Evolutionary conservation across 1,140 invertebrate species (phyloP).

Genomic region (Drosophila elegans): DNA sequence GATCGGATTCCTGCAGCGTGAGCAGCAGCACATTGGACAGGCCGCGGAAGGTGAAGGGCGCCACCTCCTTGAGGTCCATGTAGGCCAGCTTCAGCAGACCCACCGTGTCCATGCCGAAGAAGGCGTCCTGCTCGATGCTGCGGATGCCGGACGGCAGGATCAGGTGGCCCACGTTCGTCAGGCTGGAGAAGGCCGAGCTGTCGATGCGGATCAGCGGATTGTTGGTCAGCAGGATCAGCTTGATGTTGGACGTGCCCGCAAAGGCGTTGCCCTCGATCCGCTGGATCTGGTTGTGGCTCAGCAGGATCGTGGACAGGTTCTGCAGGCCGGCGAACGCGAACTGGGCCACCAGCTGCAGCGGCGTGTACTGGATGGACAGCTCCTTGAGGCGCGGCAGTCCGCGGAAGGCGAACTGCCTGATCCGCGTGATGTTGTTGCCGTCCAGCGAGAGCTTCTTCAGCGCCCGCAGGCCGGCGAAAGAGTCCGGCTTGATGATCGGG

Average conservation of each 20-base stretch:
- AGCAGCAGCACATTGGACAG: slow-evolving; percentile 90
- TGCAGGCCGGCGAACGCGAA: slow-evolving; percentile 93
- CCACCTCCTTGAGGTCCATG: slow-evolving; percentile 91
- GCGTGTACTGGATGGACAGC: slow-evolving; percentile 92
- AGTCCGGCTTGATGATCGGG: slow-evolving; percentile 90
- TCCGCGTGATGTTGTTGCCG: slow-evolving; percentile 91
- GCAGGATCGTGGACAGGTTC: slow-evolving; percentile 90
- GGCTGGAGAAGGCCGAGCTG: slow-evolving; percentile 91
- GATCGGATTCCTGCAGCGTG: slow-evolving; percentile 91
- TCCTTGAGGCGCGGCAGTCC: slow-evolving; percentile 90
- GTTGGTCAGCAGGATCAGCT: slow-evolving; percentile 90
- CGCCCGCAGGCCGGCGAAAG: slow-evolving; percentile 89
- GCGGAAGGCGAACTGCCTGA: slow-evolving; percentile 93
- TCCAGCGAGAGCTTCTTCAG: slow-evolving; percentile 91
- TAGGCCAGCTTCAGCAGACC: slow-evolving; percentile 91
- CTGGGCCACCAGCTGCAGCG: slow-evolving; percentile 89
- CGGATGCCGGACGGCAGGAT: slow-evolving; percentile 91
- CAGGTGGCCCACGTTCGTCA: slow-evolving; percentile 91
- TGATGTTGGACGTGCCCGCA: slow-evolving; percentile 92
- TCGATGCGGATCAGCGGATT: slow-evolving; percentile 91
- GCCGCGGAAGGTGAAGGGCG: slow-evolving; percentile 90
- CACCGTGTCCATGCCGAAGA: slow-evolving; percentile 91
- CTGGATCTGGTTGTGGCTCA: slow-evolving; percentile 91
- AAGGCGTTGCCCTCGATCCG: slow-evolving; percentile 92
- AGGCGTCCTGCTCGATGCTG: slow-evolving; percentile 90